phyloP scores from a whole-genome alignment of 35 echinoderm and acorn worm genomes.

The Heliocidaris erythrogramma region DNA sequence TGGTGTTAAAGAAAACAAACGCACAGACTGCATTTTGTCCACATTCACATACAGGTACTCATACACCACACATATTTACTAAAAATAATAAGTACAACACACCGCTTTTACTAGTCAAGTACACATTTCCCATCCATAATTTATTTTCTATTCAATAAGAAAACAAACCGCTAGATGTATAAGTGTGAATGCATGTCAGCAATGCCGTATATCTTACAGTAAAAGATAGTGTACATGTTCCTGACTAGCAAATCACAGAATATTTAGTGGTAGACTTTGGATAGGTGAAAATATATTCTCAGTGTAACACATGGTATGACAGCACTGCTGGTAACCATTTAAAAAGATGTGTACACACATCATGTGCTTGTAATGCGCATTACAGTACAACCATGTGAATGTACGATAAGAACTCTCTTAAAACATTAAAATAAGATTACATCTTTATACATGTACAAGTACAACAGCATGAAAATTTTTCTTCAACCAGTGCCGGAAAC shows the following conservation, averaged over 20 bases:
- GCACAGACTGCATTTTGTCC: background rate
- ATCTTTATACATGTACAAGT: slow-evolving; percentile 30
- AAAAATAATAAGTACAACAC: background rate
- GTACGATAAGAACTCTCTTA: slow-evolving; percentile 36
- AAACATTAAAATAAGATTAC: slow-evolving; percentile 43
- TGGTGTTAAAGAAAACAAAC: background rate
- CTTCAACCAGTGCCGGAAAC: background rate
- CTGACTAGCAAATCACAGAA: slow-evolving; percentile 39
- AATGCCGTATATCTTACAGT: slow-evolving; percentile 46
- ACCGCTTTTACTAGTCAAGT: slow-evolving; percentile 31
- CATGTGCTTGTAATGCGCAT: slow-evolving; percentile 30
- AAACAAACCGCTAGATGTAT: slow-evolving; percentile 50
- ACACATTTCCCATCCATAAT: slow-evolving; percentile 49
- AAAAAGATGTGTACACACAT: slow-evolving; percentile 32
- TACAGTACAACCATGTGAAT: slow-evolving; percentile 34
- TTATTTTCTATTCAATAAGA: slow-evolving; percentile 52
- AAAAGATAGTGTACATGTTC: slow-evolving; percentile 44
- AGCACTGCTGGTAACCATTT: slow-evolving; percentile 47
- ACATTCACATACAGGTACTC: background rate
- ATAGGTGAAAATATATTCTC: slow-evolving; percentile 53
- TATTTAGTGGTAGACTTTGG: slow-evolving; percentile 51
- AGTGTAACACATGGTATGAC: slow-evolving; percentile 50
- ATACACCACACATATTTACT: background rate
- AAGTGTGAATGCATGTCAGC: slow-evolving; percentile 48
- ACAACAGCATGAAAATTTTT: slow-evolving; percentile 15